Base-by-base conservation (phyloP, 2,888 invertebrate genomes). In the Caenorhabditis afra region DNA sequence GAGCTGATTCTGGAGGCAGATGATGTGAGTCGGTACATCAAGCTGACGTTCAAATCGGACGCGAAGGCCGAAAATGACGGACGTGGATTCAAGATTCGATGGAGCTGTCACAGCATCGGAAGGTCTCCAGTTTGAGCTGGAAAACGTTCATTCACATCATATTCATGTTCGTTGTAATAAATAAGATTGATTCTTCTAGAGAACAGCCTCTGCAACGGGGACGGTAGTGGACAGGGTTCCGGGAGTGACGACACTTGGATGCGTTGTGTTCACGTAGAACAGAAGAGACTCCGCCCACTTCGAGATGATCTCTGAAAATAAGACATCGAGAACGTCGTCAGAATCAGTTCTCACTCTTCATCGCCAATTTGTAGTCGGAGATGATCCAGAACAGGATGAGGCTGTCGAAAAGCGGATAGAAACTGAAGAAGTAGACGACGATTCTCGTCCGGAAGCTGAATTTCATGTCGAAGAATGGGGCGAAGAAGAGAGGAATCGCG, bases 51-150 rank as follows among this genome's bases (percentile, higher is more conserved):
- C 76, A 65, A 62, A 45, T 76, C 86, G 14, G 86, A 87, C 62
- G 67, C 57, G 7, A 61, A 68, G 16, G 18, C 66, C 5, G 65
- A 59, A 4, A 87, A 86, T 76, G 85, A 88, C 71, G 87, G 87
- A n/a, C 49, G 66, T 18, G 88, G 88, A 35, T 86, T 88, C 80
- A 76, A 83, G 53, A 45, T 86, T 16, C 39, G 41, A 41, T 88
- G 88, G 88, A 62, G 74, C 11, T 87, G 87, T 65, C 81, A 85
- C 35, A 78, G 80, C 59, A 76, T 64, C 45, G 67, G 62, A 75
- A 39, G 18, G 16, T 29, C 29, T 29, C 29, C 29, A 5, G 4
- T 29, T 29, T 29, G 7, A 29, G 7, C 29, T 3, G 7, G 7
- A 29, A 29, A 29, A 29, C 7, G 4, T 29, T 29, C 29, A 29